Evolutionary conservation across 2,888 invertebrate genomes (phyloP).

Genomic region (Dasysyrphus tricinctus): DNA sequence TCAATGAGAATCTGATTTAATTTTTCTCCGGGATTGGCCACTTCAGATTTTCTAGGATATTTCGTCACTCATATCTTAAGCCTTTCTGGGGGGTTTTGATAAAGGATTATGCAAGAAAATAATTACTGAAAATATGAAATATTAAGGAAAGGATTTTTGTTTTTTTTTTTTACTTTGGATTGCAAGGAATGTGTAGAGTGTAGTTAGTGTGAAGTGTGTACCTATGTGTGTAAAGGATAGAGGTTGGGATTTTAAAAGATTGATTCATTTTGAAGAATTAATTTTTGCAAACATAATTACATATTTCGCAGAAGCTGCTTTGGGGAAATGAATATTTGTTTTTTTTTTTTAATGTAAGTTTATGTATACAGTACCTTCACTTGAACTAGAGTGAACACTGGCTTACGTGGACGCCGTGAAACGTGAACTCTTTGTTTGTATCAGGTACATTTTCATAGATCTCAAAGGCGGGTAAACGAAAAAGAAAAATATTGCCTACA

Average conservation of each 20-base stretch:
- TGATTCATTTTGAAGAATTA: background rate
- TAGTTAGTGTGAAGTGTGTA: background rate
- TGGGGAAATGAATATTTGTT: background rate
- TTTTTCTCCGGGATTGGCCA: conserved; percentile 63
- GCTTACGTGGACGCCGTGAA: too few relatives aligned
- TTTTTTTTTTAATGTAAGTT: background rate
- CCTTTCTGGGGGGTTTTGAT: conserved; percentile 41
- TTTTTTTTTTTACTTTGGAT: background rate
- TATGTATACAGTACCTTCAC: too few relatives aligned
- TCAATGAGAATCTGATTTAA: conserved; percentile 63
- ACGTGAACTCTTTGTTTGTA: too few relatives aligned
- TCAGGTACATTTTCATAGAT: too few relatives aligned
- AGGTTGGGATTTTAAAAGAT: background rate
- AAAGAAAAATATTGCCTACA: too few relatives aligned
- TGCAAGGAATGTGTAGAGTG: background rate
- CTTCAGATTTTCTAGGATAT: conserved; percentile 58
- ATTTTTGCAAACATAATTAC: background rate
- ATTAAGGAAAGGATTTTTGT: conserved; percentile 46
- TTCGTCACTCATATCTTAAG: conserved; percentile 71
- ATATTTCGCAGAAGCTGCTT: background rate
- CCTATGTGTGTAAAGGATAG: background rate
- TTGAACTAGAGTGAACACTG: too few relatives aligned
- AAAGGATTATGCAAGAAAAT: conserved; percentile 70
- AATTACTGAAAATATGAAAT: conserved; percentile 68
- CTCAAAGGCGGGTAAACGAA: too few relatives aligned